These are phyloP conservation scores for Ephestia elutella DNA, from an alignment of 1,140 invertebrate species.

Conservation along the genomic window DNA sequence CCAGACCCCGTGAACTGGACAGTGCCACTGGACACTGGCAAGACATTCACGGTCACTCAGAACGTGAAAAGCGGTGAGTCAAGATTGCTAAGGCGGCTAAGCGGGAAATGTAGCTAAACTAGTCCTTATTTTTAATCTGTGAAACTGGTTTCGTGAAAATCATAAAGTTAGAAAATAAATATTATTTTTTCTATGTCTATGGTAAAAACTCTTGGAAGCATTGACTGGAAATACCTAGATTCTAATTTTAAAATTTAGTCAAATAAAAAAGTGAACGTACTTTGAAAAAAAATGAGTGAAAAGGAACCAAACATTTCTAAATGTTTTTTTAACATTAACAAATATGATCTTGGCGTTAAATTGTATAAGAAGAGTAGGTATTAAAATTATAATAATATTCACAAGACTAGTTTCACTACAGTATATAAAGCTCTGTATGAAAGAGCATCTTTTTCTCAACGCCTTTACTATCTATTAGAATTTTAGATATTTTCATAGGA, in stretches of 20 bases:
- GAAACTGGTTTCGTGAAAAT: conserved; percentile 30
- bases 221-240: neutral
- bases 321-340: too few species aligned
- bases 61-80: conserved; percentile 89
- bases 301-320: too few species aligned
- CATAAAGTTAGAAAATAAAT: too few species aligned
- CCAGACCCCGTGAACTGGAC: conserved; percentile 96
- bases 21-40: conserved; percentile 92
- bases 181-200: too few species aligned
- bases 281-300: too few species aligned
- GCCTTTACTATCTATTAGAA: conserved; percentile 5
- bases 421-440: conserved; percentile 20
- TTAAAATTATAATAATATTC: conserved; percentile 7
- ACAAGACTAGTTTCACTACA: conserved; percentile 27
- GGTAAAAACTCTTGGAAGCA: conserved; percentile 9
- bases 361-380: too few species aligned
- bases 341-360: too few species aligned
- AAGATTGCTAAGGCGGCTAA: conserved; percentile 37
- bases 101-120: conserved; percentile 52
- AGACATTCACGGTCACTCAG: conserved; percentile 93
- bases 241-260: too few species aligned
- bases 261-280: too few species aligned
- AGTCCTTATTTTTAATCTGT: conserved; percentile 26
- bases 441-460: conserved; percentile 57
- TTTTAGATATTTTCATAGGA: too few species aligned